Evolutionary conservation across 2,888 invertebrate species (phyloP), one percentile per base, ranked within the genome.

Genomic region (Pogonocherus hispidulus): DNA sequence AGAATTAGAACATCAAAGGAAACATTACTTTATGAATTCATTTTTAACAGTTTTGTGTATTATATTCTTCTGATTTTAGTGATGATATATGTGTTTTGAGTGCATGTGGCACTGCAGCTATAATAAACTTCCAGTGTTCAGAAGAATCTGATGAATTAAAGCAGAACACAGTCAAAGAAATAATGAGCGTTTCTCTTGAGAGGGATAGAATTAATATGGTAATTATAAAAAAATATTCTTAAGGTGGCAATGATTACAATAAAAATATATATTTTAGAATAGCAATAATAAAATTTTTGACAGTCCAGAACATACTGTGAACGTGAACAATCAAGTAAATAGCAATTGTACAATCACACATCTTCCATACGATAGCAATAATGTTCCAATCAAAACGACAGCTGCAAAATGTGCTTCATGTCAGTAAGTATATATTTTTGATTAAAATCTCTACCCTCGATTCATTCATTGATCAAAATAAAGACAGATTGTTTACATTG

Each of bases 11-110:
- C n/a, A n/a, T n/a, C n/a, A n/a, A n/a, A n/a, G n/a, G n/a, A n/a
- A n/a, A n/a, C n/a, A n/a, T n/a, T n/a, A n/a, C n/a, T n/a, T n/a
- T n/a, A n/a, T n/a, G n/a, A n/a, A n/a, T n/a, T n/a, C n/a, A n/a
- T n/a, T n/a, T n/a, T n/a, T n/a, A n/a, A n/a, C n/a, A n/a, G n/a
- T n/a, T n/a, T n/a, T n/a, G n/a, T n/a, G n/a, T n/a, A n/a, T n/a
- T n/a, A 47, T 56, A 60, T 47, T 67, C 47, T 27, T 46, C 55
- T 60, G 18, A 54, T 82, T 86, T 20, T 83, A 97, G 97, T 77
- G 98, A 98, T 80, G 98, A 98, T 78, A 95, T 98, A 0, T 97
- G 97, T 82, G 94, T 99, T 0, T 84, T 99, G 35, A 97, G 96
- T 56, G 98, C 96, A 0, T 93, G 92, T 18, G 98, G 98, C 0